Percentiles rank a stretch among this genome's conserved stretches.
Conservation (phyloP, 2,113 vertebrate species). For the Poeciliopsis retropinna region DNA sequence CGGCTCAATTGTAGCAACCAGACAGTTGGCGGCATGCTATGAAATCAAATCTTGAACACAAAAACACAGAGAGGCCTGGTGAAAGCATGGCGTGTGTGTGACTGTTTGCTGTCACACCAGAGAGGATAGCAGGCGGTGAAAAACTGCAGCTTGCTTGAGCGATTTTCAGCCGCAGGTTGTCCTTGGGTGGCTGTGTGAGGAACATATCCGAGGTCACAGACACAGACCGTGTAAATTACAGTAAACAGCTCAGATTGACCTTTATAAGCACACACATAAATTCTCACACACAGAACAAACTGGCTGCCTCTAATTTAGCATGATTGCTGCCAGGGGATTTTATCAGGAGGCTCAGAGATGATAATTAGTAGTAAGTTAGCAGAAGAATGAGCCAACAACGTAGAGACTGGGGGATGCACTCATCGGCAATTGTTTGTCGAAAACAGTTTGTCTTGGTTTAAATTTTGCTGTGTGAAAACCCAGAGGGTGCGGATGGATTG, state of each 20-base stretch:
- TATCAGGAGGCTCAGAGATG: slow-evolving; percentile 39
- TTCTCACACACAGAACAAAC: slow-evolving; percentile 8
- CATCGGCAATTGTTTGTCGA: background rate
- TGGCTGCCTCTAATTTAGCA: slow-evolving; percentile 15
- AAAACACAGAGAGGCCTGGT: background rate
- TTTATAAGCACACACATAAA: background rate
- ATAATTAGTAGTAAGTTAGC: slow-evolving; percentile 25
- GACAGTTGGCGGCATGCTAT: background rate
- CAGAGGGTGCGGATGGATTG: background rate
- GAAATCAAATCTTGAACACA: background rate
- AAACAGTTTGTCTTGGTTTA: background rate
- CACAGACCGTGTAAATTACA: slow-evolving; percentile 20
- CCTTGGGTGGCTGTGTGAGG: background rate
- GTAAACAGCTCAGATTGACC: background rate
- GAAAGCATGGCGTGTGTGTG: slow-evolving; percentile 5
- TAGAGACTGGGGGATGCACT: background rate
- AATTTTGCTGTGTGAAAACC: background rate
- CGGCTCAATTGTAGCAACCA: background rate
- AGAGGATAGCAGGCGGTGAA: slow-evolving; percentile 31
- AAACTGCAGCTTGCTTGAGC: slow-evolving; percentile 21
- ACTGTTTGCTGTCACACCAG: slow-evolving; percentile 16
- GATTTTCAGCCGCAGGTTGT: slow-evolving; percentile 18
- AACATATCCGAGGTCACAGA: slow-evolving; percentile 7
- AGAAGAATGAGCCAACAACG: slow-evolving; percentile 28
- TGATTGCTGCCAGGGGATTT: slow-evolving; percentile 24